Base-by-base conservation (phyloP, 2,797 vertebrate genomes). In the Pelochelys cantorii region DNA sequence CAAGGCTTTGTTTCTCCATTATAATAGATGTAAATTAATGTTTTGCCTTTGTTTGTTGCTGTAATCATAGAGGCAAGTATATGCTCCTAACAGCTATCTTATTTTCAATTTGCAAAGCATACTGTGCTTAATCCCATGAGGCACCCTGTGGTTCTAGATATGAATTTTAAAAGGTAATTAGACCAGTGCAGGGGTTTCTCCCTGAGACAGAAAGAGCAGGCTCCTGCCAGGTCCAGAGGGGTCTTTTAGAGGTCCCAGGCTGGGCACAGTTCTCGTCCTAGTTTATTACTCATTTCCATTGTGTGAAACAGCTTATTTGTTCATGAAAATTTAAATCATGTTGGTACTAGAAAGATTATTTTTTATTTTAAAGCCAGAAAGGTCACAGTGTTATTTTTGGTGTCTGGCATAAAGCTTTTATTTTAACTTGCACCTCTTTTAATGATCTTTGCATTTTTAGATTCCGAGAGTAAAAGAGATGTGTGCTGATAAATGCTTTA, bases 151-250 rank as follows among this genome's bases (percentile, higher is more conserved):
- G 98, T 97, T 98, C 98, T 95, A 98, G 98, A 98, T 98, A 98
- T 97, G 98, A 98, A 98, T 98, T 98, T 98, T 95, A 98, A 98
- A 98, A 98, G 97, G 98, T 99, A 99, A 99, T 99, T 98, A 99
- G 98, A 97, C 96, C 89, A 75, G 94, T 31, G 88, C 88, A 89
- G 95, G 97, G 97, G 95, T 95, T 88, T 96, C 88, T 98, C 96
- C 91, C 97, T 87, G 95, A 93, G 97, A 98, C 90, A 97, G 97
- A 97, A 97, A 97, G 95, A 92, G 42, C 37, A 87, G 93, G 62
- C 85, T 79, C 62, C 94, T 98, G 95, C 95, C 95, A 97, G 96
- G 98, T 98, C 98, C 97, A 97, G 97, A 97, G 97, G 97, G 97
- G 97, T 98, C 96, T 97, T 97, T 93, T 22, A 22, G 94, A 97